These are phyloP conservation scores for Trichonephila clavipes DNA, from an alignment of 1,140 invertebrate genomes.

Conservation along the genomic window DNA sequence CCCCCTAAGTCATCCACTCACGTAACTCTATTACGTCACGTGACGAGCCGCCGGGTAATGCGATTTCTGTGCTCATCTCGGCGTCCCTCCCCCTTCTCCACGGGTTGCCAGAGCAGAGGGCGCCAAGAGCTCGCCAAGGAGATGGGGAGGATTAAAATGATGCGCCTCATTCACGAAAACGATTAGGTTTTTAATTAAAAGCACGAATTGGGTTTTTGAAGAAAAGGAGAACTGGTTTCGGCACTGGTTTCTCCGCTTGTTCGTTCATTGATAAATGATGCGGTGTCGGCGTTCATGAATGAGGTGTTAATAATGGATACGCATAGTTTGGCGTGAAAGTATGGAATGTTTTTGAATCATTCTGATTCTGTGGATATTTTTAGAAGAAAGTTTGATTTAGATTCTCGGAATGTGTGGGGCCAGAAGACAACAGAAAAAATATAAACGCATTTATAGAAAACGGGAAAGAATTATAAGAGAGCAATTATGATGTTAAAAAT, in stretches of 20 bases:
- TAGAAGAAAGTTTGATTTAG: no score
- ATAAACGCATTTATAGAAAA: no score
- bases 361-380: no score
- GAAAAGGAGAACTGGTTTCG: not conserved
- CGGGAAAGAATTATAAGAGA: no score
- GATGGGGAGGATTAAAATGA: not conserved
- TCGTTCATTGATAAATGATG: not conserved
- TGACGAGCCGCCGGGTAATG: conserved; percentile 76
- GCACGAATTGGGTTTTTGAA: not conserved
- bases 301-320: not conserved
- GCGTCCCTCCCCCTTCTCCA: conserved; percentile 52
- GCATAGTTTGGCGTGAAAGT: no score
- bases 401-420: no score
- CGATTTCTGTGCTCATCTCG: conserved; percentile 76
- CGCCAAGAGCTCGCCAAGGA: conserved; percentile 18
- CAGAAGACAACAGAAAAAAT: no score
- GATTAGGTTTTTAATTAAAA: conserved; percentile 53
- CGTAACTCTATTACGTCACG: conserved; percentile 77
- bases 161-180: not conserved
- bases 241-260: not conserved
- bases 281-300: not conserved
- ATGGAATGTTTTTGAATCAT: no score
- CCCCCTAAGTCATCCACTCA: conserved; percentile 76
- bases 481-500: no score
- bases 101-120: conserved; percentile 30